Base-by-base conservation (phyloP, 2,888 invertebrate species). In the Callimorpha dominula region DNA sequence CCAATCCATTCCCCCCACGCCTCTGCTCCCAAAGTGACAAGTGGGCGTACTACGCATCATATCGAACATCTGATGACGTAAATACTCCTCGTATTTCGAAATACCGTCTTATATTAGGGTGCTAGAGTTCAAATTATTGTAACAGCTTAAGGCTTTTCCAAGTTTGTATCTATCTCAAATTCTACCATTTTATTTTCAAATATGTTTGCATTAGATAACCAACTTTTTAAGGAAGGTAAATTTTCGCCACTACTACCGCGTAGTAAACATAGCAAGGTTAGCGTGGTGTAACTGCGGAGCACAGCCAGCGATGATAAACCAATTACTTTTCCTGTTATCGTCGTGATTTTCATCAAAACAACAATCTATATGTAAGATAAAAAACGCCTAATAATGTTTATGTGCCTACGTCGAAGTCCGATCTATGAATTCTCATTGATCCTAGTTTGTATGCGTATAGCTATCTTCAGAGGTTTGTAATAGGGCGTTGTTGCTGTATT, bases 31-130 rank as follows among this genome's bases (percentile, higher is more conserved):
- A 70, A 66, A 72, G 54, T 68, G 49, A 42, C 65, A 65, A 70
- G 77, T 71, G 72, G 75, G 73, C 50, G 68, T 73, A 65, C 57
- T 40, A 78, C 46, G 71, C 68, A 71, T 54, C 50, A 42, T 11
- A 57, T 57, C 31, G 3, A n/a, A 70, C 65, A 68, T 78, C 70
- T 69, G 31, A 4, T 82, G 71, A 78, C 74, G 74, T 77, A 75
- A 79, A 11, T 50, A 11, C 62, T 62, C 8, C 62, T 40, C n/a
- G 20, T 20, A 57, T 11, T n/a, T 57, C 14, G 17, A 20, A 20
- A 9, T 9, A 1, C 54, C 20, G 54, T 8, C 20, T 57, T 57
- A 6, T 52, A 6, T 52, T 52, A 17, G 15, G 52, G 52, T 52
- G 52, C 52, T 52, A 52, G 20, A n/a, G 11, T 20, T 57, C 11